Percentiles rank a stretch among this genome's conserved stretches.
Conservation (phyloP, 2,113 vertebrate genomes). For the Dolichotis patagonum region DNA sequence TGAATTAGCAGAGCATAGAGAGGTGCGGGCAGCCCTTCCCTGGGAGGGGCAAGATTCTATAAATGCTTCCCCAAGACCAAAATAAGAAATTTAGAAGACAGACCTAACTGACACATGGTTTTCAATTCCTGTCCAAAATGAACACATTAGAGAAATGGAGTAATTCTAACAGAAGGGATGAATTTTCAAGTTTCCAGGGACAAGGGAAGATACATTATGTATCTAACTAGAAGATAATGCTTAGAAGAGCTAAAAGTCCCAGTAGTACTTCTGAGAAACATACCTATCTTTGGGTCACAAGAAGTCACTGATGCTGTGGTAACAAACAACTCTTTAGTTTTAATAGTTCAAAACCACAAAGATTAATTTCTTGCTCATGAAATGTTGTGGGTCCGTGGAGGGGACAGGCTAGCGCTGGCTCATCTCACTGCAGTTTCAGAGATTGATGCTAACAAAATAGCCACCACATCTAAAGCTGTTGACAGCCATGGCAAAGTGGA, state of each 20-base stretch:
- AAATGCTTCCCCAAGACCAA: slow-evolving; percentile 19
- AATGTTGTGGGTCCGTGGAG: neutral
- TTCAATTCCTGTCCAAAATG: neutral
- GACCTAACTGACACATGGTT: neutral
- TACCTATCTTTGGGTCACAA: neutral
- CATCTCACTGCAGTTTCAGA: neutral
- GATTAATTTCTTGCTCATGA: neutral
- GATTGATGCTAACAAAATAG: neutral
- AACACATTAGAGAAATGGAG: neutral
- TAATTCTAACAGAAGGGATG: neutral
- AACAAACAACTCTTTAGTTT: neutral
- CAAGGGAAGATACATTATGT: neutral
- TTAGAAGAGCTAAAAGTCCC: neutral
- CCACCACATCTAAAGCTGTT: neutral
- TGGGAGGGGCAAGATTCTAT: neutral
- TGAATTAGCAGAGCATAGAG: neutral
- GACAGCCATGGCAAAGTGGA: neutral
- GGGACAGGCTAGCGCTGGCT: neutral
- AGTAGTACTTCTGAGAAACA: neutral
- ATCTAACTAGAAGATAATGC: neutral
- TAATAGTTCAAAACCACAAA: neutral
- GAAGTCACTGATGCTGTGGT: neutral
- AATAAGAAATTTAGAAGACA: slow-evolving; percentile 1
- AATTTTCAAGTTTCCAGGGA: neutral
- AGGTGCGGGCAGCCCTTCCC: neutral